These are phyloP conservation scores for Notodonta dromedarius DNA, from an alignment of 2,888 invertebrate species.

Conservation along the genomic window DNA sequence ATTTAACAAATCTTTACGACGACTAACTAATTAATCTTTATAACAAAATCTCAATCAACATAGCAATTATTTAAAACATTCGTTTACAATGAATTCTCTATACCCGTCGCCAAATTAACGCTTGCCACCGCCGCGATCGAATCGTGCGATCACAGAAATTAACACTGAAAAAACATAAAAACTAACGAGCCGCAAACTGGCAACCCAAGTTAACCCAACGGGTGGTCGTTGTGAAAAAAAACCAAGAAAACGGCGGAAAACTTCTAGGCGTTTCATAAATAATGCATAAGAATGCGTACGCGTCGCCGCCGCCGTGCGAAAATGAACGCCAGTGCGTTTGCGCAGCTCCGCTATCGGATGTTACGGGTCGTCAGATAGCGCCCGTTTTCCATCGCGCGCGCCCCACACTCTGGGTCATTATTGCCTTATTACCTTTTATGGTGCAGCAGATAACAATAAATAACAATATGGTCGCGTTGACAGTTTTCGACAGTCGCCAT, in stretches of 20 bases:
- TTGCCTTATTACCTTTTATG: slow-evolving; percentile 42
- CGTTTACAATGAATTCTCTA: not conserved
- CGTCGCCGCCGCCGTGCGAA: slow-evolving; percentile 64
- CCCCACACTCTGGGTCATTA: slow-evolving; percentile 30
- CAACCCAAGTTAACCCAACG: slow-evolving; percentile 41
- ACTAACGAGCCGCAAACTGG: slow-evolving; percentile 46
- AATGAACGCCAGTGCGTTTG: slow-evolving; percentile 52
- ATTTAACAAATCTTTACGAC: not conserved
- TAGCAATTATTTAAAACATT: not conserved
- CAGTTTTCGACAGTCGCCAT: slow-evolving; percentile 31
- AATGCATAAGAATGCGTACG: slow-evolving; percentile 69
- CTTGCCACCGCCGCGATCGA: not conserved
- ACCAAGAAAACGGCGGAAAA: slow-evolving; percentile 72
- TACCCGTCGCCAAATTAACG: not conserved
- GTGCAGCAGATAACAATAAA: slow-evolving; percentile 20
- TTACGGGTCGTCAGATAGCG: slow-evolving; percentile 48
- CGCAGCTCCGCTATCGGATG: slow-evolving; percentile 46
- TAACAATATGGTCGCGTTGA: slow-evolving; percentile 32
- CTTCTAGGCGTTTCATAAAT: slow-evolving; percentile 68
- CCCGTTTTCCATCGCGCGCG: slow-evolving; percentile 36
- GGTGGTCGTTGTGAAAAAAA: slow-evolving; percentile 58
- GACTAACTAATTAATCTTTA: not conserved
- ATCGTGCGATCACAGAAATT: slow-evolving; percentile 1
- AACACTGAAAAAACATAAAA: slow-evolving; percentile 47
- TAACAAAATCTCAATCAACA: not conserved